Base-by-base conservation (phyloP, 2,797 vertebrate genomes). In the Pseudochromis fuscus region DNA sequence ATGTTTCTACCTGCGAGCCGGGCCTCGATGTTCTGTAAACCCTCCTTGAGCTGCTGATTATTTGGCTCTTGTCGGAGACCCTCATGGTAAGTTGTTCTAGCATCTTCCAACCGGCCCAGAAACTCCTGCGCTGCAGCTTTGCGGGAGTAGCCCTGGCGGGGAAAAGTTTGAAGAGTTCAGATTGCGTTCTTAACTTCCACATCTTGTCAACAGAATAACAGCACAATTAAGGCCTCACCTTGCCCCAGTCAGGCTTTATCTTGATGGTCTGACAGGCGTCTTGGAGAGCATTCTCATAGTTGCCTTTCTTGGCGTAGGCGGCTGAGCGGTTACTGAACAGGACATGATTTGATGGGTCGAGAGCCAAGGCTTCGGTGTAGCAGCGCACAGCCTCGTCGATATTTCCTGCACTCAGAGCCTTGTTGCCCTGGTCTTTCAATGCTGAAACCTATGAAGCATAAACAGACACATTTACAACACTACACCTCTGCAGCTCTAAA, bases 201-300 rank as follows among this genome's bases (percentile, higher is more conserved):
- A 31, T 23, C 1, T 24, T 82, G 85, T 0, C 89, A 23, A 40
- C 8, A 51, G 15, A 46, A 90, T 9, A 81, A 83, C 82, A 93
- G 7, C 56, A 35, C 11, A 70, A 33, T 35, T 1, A 3, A 46
- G 5, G 57, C n/a, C 88, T 84, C 38, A 98, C 97, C 95, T 98
- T 98, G 77, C 95, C 96, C 97, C 97, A 98, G 81, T 98, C 96
- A 0, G 97, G 95, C 71, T 97, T 97, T 24, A 98, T 92, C 91
- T 96, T 96, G 30, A 98, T 94, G 1, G 97, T 98, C 80, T 95
- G 95, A 83, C 94, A 95, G 51, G 96, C 97, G 1, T 98, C 97
- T 72, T 97, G 94, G 1, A 98, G 93, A 9, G 97, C 97, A 7
- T 90, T 95, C 78, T 93, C 84, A 60, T 97, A 95, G 61, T 92